A percentile compares a stretch with the other conserved stretches of the same genome.
Evolutionary conservation across 2,888 invertebrate species (phyloP).

Genomic region (Penaeus monodon): DNA sequence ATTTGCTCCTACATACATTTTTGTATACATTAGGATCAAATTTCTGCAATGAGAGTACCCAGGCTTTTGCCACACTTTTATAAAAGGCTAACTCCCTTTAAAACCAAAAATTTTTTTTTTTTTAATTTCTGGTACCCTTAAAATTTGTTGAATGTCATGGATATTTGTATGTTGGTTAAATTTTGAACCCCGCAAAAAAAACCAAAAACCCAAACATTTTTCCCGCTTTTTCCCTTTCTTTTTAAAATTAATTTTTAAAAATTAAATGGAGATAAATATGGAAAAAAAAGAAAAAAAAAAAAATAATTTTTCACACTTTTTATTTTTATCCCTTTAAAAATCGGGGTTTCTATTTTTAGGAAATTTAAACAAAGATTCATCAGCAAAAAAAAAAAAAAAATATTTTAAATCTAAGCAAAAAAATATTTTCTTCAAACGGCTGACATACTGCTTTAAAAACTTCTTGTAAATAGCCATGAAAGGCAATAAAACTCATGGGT

Average conservation of each 20-base stretch:
- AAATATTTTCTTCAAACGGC: constrained; percentile 67
- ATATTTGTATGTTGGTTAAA: constrained; percentile 53
- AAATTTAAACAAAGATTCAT: background rate
- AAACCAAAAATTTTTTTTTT: constrained; percentile 55
- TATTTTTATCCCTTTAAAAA: no score
- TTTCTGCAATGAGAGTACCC: constrained; percentile 28
- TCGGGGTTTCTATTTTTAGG: no score
- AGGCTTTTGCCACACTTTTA: constrained; percentile 41
- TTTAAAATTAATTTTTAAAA: constrained; percentile 46
- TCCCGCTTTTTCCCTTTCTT: constrained; percentile 45
- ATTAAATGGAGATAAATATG: constrained; percentile 53
- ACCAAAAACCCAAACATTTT: constrained; percentile 45
- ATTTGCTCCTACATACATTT: constrained; percentile 11
- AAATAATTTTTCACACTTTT: no score
- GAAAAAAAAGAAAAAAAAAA: background rate
- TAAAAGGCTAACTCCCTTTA: constrained; percentile 43
- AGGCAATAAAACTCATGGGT: constrained; percentile 96
- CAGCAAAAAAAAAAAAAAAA: background rate
- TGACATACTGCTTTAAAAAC: constrained; percentile 80
- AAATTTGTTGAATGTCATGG: constrained; percentile 26
- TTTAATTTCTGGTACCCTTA: constrained; percentile 44
- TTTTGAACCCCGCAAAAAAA: constrained; percentile 58
- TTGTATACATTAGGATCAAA: constrained; percentile 17
- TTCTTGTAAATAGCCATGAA: constrained; percentile 95
- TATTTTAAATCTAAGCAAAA: background rate